Conservation (phyloP, 2,888 invertebrate genomes). For the Epicampocera succincta region DNA sequence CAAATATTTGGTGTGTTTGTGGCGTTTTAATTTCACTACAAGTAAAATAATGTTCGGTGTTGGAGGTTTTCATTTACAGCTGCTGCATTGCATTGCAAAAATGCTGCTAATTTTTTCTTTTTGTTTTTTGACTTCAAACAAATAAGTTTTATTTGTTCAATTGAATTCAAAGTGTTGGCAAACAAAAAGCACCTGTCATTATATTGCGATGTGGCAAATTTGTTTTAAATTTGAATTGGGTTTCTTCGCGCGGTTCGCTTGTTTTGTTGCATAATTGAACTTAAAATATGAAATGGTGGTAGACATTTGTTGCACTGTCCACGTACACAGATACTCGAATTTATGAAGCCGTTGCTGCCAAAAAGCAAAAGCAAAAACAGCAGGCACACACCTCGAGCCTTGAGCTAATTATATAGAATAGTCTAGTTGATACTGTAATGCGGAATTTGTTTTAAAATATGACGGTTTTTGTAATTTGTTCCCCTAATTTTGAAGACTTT, state of each 20-base stretch:
- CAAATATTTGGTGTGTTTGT: slow-evolving; percentile 37
- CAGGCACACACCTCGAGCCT: no score
- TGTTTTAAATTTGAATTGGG: slow-evolving; percentile 43
- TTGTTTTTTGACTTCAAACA: neutral
- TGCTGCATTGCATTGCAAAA: slow-evolving; percentile 30
- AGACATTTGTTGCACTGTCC: slow-evolving; percentile 21
- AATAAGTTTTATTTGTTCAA: slow-evolving; percentile 45
- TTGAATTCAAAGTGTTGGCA: slow-evolving; percentile 33
- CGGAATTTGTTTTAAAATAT: no score
- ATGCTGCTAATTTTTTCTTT: neutral
- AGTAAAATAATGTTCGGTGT: slow-evolving; percentile 23
- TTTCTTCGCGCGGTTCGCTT: slow-evolving; percentile 22
- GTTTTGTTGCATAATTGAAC: slow-evolving; percentile 20
- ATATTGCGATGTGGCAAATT: slow-evolving; percentile 51
- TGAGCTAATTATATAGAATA: no score
- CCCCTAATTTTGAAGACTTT: neutral
- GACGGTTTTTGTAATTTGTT: no score
- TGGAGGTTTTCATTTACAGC: slow-evolving; percentile 63
- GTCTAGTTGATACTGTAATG: no score
- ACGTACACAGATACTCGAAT: no score
- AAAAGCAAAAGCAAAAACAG: neutral
- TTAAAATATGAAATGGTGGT: slow-evolving; percentile 10
- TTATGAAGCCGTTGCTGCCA: no score
- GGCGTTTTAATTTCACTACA: slow-evolving; percentile 53
- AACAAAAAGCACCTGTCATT: slow-evolving; percentile 68